Percentiles rank a stretch among this genome's conserved stretches.
Conservation (phyloP, 2,797 vertebrate species). For the Cetoscarus ocellatus region DNA sequence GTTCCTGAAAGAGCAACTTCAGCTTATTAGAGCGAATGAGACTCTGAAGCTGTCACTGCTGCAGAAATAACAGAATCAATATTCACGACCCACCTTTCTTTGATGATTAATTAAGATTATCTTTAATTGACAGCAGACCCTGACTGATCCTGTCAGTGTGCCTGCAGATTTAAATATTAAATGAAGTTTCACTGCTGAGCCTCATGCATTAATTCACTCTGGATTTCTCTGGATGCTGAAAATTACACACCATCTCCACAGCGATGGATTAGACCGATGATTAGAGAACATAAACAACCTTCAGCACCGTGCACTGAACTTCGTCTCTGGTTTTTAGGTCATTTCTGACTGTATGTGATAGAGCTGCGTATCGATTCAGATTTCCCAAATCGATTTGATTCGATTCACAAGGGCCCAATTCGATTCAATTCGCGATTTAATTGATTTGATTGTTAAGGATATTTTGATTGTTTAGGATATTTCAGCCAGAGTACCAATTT, state of each 20-base stretch:
- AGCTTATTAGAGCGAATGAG: no score
- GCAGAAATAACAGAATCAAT: neutral
- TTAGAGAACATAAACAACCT: neutral
- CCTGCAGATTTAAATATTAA: neutral
- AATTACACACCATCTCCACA: neutral
- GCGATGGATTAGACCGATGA: neutral
- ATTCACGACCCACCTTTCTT: neutral
- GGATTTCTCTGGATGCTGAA: neutral
- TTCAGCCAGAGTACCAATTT: no score
- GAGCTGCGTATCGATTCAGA: no score
- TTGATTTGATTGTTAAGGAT: no score
- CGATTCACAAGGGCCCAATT: no score
- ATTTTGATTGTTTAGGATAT: no score
- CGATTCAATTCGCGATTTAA: no score
- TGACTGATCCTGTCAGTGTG: neutral
- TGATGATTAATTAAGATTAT: neutral
- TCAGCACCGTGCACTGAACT: neutral
- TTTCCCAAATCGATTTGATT: no score
- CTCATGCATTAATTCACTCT: neutral
- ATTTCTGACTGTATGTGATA: no score
- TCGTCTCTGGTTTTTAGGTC: neutral
- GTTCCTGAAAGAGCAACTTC: no score
- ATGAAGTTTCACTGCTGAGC: neutral
- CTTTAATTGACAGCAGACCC: neutral
- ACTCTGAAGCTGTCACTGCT: no score